Base-by-base conservation (phyloP, 1,140 invertebrate genomes). In the Augochlora pura region DNA sequence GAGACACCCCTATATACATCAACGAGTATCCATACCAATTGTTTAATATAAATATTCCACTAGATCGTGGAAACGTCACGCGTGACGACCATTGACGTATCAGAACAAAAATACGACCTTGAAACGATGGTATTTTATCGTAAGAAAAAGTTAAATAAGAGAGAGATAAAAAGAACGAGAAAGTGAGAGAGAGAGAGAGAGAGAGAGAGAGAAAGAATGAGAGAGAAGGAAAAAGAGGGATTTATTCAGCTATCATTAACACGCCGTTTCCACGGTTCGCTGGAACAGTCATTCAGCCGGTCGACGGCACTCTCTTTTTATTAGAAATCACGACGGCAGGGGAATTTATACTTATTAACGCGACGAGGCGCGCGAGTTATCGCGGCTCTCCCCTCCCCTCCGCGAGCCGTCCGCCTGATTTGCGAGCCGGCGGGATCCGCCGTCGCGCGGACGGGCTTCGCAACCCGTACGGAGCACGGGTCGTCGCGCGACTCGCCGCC, bases 291-390 rank as follows among this genome's bases (percentile, higher is more conserved):
- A 1, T 7, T 57, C 54, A 57, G n/a, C 6, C 54, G n/a, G 6
- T 54, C 5, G 52, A 18, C 21, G 21, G 16, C 21, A 8, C 6
- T 54, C 8, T 7, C 21, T 39, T 46, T 32, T 21, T 0, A 52
- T 49, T 23, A 23, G 21, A 73, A 63, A 49, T 64, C 27, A 4
- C 14, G 21, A 12, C 32, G 18, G 18, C 39, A 23, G 4, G 21
- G 5, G 21, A n/a, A n/a, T 74, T 65, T 65, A 18, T 64, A 21
- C 63, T 52, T 54, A 52, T 73, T 73, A 63, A 32, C 23, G 16
- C 14, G 6, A 59, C 10, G 10, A 25, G 23, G 9, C 2, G 9
- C 2, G 0, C 12, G 1, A 12, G 46, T 39, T 21, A 66, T 18
- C 42, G 46, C 25, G 12, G 59, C 7, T 4, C n/a, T n/a, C n/a